These are phyloP conservation scores for Typhlichthys subterraneus DNA, from an alignment of 2,797 vertebrate genomes.

Conservation along the genomic window DNA sequence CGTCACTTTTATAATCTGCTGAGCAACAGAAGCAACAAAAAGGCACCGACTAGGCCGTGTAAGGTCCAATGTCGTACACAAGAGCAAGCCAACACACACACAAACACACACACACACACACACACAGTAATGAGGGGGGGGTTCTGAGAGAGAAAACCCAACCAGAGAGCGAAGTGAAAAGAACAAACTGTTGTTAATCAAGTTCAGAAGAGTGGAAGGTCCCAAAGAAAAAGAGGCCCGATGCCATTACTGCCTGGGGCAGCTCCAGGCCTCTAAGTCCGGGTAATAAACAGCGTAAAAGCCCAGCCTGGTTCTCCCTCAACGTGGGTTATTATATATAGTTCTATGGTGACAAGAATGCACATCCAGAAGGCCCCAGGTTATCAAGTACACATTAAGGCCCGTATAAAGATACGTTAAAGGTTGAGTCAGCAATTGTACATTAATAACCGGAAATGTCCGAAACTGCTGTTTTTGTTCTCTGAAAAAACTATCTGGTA, in stretches of 20 bases:
- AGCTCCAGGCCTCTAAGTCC: constrained; percentile 46
- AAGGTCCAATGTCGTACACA: too few species aligned
- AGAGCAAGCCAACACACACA: too few species aligned
- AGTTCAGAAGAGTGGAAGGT: constrained; percentile 14
- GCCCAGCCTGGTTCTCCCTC: not conserved
- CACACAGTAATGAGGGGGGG: too few species aligned
- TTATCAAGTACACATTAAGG: not conserved
- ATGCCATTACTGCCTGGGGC: constrained; percentile 58
- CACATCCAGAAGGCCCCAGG: not conserved
- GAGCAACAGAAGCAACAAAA: too few species aligned
- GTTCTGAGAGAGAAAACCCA: not conserved
- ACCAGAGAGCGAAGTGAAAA: not conserved
- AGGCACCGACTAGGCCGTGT: too few species aligned
- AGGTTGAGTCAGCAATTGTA: too few species aligned
- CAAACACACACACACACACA: too few species aligned
- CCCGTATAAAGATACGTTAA: not conserved
- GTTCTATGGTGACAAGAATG: not conserved
- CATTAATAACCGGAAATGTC: too few species aligned
- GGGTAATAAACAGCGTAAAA: constrained; percentile 35
- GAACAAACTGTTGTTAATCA: constrained; percentile 23
- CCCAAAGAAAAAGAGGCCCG: constrained; percentile 29
- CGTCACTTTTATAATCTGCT: too few species aligned
- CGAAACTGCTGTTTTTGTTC: too few species aligned
- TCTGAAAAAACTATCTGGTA: too few species aligned
- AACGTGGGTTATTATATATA: constrained; percentile 16